A percentile compares a stretch with the other conserved stretches of the same genome.
Evolutionary conservation across 2,888 invertebrate species (phyloP).

Genomic region (Artemia sinica): DNA sequence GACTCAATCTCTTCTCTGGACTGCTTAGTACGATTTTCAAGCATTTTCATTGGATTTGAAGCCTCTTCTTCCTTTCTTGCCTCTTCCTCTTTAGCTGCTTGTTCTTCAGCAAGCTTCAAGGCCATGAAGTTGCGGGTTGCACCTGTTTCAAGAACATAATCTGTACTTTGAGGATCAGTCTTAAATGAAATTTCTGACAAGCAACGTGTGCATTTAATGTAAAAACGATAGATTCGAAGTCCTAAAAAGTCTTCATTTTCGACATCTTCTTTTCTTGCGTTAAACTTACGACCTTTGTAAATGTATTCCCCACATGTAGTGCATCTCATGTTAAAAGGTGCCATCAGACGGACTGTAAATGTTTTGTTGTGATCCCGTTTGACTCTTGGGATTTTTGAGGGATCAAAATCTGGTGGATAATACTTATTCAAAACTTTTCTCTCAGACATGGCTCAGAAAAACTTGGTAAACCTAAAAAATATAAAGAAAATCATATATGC

Average conservation of each 20-base stretch:
- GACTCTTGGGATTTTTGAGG: constrained; percentile 93
- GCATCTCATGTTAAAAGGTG: constrained; percentile 98
- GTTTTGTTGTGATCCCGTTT: constrained; percentile 86
- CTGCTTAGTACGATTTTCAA: constrained; percentile 88
- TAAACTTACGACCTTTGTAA: constrained; percentile 98
- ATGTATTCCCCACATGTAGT: constrained; percentile 98
- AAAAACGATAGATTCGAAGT: constrained; percentile 89
- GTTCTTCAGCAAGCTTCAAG: constrained; percentile 75
- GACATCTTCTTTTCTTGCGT: constrained; percentile 95
- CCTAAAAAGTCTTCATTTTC: constrained; percentile 93
- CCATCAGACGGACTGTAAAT: constrained; percentile 96
- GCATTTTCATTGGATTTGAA: constrained; percentile 76
- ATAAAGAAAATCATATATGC: too few relatives aligned
- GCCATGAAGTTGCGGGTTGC: constrained; percentile 98
- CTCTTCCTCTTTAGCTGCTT: constrained; percentile 70
- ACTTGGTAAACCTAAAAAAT: too few relatives aligned
- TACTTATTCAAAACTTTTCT: constrained; percentile 60
- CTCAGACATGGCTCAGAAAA: neutral
- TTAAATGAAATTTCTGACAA: constrained; percentile 97
- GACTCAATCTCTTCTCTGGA: constrained; percentile 89
- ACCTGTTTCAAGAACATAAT: constrained; percentile 95
- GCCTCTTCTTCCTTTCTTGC: constrained; percentile 90
- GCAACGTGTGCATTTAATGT: constrained; percentile 95
- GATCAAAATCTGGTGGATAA: constrained; percentile 99
- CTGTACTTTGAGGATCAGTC: constrained; percentile 90